phyloP scores from a whole-genome alignment of 2,888 invertebrate species.

The Hymenopus coronatus region DNA sequence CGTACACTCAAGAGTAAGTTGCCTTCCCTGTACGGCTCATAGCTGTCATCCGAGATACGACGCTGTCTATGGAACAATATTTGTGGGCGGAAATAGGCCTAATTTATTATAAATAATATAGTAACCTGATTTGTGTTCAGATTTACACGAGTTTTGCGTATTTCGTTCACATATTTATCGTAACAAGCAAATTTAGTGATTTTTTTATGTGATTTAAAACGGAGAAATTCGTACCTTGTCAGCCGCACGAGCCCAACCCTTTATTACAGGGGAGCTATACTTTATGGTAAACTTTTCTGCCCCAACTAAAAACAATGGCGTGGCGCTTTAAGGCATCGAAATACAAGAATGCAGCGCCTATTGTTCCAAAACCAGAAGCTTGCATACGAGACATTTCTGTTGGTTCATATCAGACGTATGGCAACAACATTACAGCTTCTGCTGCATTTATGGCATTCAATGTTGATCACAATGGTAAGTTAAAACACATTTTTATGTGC shows the following conservation, averaged over 20 bases:
- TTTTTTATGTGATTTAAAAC: not conserved
- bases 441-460: conserved; percentile 94
- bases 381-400: conserved; percentile 83
- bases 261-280: not conserved
- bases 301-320: conserved; percentile 61
- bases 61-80: not conserved
- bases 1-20: not conserved
- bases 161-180: not conserved
- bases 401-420: conserved; percentile 90
- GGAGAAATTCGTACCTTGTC: not conserved
- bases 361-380: conserved; percentile 91
- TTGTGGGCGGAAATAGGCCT: conserved; percentile 10
- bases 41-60: conserved; percentile 12
- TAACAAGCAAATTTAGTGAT: not conserved
- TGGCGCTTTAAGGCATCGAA: conserved; percentile 97
- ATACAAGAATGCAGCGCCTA: conserved; percentile 96
- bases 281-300: not conserved
- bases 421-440: conserved; percentile 92
- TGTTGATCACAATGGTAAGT: conserved; percentile 79
- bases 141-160: not conserved
- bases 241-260: not conserved
- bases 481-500: not conserved
- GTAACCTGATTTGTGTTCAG: not conserved
- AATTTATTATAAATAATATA: not conserved
- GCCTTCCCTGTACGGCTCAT: not conserved